phyloP scores from a whole-genome alignment of 2,113 vertebrate genomes.

The Esox niger region DNA sequence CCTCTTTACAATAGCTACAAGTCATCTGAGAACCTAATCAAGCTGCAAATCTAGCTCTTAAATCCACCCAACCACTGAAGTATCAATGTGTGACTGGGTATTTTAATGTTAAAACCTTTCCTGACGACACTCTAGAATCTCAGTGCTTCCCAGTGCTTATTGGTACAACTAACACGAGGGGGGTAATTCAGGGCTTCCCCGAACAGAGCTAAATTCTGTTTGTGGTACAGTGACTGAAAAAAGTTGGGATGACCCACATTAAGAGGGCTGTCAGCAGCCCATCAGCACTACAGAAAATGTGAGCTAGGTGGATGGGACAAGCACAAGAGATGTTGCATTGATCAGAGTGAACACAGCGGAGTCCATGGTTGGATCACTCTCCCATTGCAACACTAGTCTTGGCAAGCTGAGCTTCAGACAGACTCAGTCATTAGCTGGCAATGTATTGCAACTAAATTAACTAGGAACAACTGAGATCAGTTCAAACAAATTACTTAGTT shows the following conservation, averaged over 20 bases:
- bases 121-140: background rate
- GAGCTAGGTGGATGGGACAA: background rate
- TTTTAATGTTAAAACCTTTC: background rate
- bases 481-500: background rate
- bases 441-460: background rate
- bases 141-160: background rate
- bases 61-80: background rate
- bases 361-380: background rate
- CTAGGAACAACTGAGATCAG: background rate
- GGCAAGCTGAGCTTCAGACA: background rate
- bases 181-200: too few relatives aligned
- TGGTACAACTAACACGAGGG: too few relatives aligned
- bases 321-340: background rate
- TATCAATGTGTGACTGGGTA: conserved; percentile 2
- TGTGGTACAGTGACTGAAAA: too few relatives aligned
- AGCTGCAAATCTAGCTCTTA: background rate
- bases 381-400: background rate
- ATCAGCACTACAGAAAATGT: background rate
- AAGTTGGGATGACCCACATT: too few relatives aligned
- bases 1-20: background rate
- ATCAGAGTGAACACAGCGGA: background rate
- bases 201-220: too few relatives aligned
- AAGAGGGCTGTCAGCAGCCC: background rate
- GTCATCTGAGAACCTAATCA: background rate
- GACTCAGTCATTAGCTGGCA: background rate